phyloP scores from a whole-genome alignment of 2,797 vertebrate genomes.

The Spizella passerina region DNA sequence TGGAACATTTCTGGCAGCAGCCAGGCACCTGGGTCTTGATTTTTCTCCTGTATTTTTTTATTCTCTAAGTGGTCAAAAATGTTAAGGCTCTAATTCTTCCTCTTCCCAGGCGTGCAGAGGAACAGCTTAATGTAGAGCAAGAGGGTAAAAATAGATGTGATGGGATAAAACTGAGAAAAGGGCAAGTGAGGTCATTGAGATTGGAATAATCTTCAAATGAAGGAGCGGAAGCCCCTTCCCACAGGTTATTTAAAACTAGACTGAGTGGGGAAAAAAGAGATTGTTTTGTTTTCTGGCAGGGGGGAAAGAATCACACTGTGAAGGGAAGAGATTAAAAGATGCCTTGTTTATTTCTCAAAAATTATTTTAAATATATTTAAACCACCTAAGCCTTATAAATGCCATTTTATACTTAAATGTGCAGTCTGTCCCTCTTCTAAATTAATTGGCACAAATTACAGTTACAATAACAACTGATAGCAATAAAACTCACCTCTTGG shows the following conservation, averaged over 20 bases:
- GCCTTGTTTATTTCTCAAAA: not conserved
- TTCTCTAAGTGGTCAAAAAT: not conserved
- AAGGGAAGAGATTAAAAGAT: not conserved
- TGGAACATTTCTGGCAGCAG: not conserved
- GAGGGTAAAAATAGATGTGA: slow-evolving; percentile 27
- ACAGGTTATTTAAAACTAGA: not conserved
- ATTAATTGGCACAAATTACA: not conserved
- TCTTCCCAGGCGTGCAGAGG: not conserved
- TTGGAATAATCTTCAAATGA: not conserved
- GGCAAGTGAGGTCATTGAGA: not conserved
- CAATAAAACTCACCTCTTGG: not conserved
- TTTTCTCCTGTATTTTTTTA: not conserved
- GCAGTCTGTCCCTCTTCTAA: not conserved
- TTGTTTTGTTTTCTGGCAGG: not conserved
- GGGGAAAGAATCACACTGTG: not conserved
- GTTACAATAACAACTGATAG: not conserved
- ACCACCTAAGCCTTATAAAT: not conserved
- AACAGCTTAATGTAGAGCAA: not conserved
- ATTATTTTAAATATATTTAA: not conserved
- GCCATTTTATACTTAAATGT: not conserved
- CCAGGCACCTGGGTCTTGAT: not conserved
- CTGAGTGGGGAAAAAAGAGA: not conserved
- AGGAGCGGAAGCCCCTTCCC: not conserved
- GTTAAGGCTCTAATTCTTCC: not conserved
- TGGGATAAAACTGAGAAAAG: slow-evolving; percentile 9